Evolutionary conservation across 53 echinoderm and acorn worm genomes (phyloP), one percentile per base, ranked within the genome.

Genomic region (Paracentrotus lividus): DNA sequence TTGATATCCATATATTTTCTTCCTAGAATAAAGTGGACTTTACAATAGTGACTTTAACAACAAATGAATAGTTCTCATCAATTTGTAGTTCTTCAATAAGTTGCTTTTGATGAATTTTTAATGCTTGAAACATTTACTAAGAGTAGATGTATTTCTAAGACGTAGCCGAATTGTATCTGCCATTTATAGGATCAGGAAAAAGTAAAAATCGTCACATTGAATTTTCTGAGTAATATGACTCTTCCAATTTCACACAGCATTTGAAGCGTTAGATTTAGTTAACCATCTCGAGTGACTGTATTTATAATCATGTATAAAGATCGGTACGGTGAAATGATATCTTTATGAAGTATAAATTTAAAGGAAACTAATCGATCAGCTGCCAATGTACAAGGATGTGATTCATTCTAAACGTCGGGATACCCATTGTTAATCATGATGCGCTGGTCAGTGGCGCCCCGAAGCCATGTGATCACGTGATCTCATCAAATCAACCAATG

Each of bases 371-470:
- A 81, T 81, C 81, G 47, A 81, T 81, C 9, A n/a, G 47, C 44
- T n/a, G 44, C 47, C 81, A 81, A 81, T 81, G n/a, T 47, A 20
- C 81, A n/a, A n/a, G 49, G 26, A 27, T 12, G 18, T 81, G 81
- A 81, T 26, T 81, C 81, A 81, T 45, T 47, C n/a, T 8, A 6
- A 47, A n/a, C 45, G 49, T 16, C 47, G 26, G 44, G 81, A 81
- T 81, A 81, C 8, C n/a, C 81, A 81, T 81, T 81, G 49, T 81
- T 81, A 44, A 81, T 81, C 44, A 81, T 45, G 81, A 81, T 81
- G 9, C 47, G 45, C 10, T 47, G 47, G 81, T 45, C 45, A 45
- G 81, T 81, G 81, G 81, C 81, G 81, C 81, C 81, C n/a, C 13
- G 44, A 47, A 81, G 49, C 81, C 10, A 36, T 12, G 24, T 24